Evolutionary conservation across 1,140 invertebrate species (phyloP), one percentile per base, ranked within the genome.

Genomic region (Drosophila paulistorum): DNA sequence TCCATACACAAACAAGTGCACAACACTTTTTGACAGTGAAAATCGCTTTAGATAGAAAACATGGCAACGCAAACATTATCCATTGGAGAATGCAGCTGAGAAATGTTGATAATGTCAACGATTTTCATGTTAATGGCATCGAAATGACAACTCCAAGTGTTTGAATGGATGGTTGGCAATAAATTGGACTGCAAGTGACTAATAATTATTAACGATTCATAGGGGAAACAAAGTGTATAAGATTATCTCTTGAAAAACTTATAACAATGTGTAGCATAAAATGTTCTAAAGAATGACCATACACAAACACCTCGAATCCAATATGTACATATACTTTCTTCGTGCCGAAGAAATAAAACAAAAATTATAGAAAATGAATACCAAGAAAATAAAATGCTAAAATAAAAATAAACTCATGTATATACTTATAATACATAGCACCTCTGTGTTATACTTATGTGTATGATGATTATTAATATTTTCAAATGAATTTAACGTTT

Each of bases 21-120:
- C 45, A 51, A 51, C 20, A 51, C 45, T 51, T 51, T 17, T 33
- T 39, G 72, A 75, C 65, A 69, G 30, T 76, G 72, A 64, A 76
- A 76, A 75, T 58, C 74, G 72, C 72, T 76, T 76, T 69, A 68
- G 74, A 65, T 69, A 69, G 59, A 75, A 75, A 75, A 64, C 54
- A 66, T 64, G 72, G 68, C 74, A 74, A 30, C 23, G 23, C 57
- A 65, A 60, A 26, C 48, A 55, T 35, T 35, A 7, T 54, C 57
- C 41, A 58, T 75, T 60, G 48, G 51, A 39, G 41, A 75, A 64
- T 76, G 74, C 60, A 65, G 59, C 39, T 55, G 20, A 35, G 37
- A 39, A 48, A 14, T 58, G 33, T 37, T 65, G 51, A 17, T 1
- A 35, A 59, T n/a, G 45, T 37, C 26, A 42, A 17, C 17, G 41